Base-by-base conservation (phyloP, 2,888 invertebrate genomes). In the Rhagonycha fulva region DNA sequence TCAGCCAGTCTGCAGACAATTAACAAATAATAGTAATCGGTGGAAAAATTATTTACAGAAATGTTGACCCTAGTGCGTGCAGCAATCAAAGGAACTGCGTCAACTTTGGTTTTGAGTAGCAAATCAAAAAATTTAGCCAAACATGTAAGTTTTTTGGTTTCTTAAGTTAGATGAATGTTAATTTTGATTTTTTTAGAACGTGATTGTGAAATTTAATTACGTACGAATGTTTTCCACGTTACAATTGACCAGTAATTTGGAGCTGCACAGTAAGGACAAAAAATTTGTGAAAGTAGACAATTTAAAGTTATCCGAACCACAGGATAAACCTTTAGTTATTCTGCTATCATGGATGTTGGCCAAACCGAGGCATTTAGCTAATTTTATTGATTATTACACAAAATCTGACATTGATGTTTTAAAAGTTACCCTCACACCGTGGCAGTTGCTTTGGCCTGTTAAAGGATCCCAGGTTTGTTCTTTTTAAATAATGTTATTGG, bases 331-430 rank as follows among this genome's bases (percentile, higher is more conserved):
- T 0, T 86, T 96, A 19, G 93, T 95, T 66, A 88, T 97, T 5
- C 90, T 97, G 87, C 91, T 96, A 78, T 93, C 94, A 82, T 97
- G 97, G 97, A 89, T 97, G 78, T 90, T 95, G 87, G 94, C 97
- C 9, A 93, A 94, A 80, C 93, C 93, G 84, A 94, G 93, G 84
- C 95, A 97, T 86, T 90, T 96, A 24, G 91, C 92, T 88, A 97
- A 97, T 87, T 96, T 95, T 86, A 94, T 94, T 0, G 91, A 94
- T 72, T 89, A 97, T 28, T 97, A 97, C 85, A 89, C 95, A 79
- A 93, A 95, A 80, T 92, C 94, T 87, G 96, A 96, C 1, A 96
- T 94, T 84, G 96, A 97, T 87, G 95, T 97, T 5, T 88, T 96
- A 74, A 93, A 93, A 68, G 93, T 96, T n/a, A 91, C 92, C 63